phyloP scores from a whole-genome alignment of 2,797 vertebrate species.

The Silurus lanzhouensis region DNA sequence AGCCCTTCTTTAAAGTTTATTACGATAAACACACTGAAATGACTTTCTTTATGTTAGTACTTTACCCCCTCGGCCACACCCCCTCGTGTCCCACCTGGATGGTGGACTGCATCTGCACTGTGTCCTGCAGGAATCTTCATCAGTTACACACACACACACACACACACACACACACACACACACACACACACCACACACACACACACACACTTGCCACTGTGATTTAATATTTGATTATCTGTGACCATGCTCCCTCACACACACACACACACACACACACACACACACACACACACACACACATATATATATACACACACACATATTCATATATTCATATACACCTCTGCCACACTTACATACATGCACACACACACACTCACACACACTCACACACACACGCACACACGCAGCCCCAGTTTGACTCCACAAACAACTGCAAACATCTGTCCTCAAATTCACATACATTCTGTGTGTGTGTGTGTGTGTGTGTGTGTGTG shows the following conservation, averaged over 20 bases:
- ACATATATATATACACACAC: too few relatives aligned
- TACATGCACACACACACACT: not conserved
- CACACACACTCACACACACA: not conserved
- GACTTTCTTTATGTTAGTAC: not conserved
- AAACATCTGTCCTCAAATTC: not conserved
- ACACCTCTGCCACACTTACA: too few relatives aligned
- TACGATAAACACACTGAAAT: not conserved
- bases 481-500: not conserved
- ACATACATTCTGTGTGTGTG: not conserved
- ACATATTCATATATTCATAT: too few relatives aligned
- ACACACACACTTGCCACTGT: not conserved
- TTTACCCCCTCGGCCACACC: not conserved
- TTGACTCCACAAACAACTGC: not conserved
- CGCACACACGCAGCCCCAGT: not conserved
- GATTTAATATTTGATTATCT: conserved; percentile 6
- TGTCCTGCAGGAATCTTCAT: not conserved
- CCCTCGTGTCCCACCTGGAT: too few relatives aligned
- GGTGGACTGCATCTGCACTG: not conserved
- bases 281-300: too few relatives aligned
- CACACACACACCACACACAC: not conserved
- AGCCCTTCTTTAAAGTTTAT: not conserved
- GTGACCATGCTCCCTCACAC: not conserved
- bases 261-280: too few relatives aligned
- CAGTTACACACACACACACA: conserved; percentile 3
- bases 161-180: not conserved